Evolutionary conservation across 1,140 invertebrate species (phyloP), one percentile per base, ranked within the genome.

Genomic region (Rhizoglyphus robini): DNA sequence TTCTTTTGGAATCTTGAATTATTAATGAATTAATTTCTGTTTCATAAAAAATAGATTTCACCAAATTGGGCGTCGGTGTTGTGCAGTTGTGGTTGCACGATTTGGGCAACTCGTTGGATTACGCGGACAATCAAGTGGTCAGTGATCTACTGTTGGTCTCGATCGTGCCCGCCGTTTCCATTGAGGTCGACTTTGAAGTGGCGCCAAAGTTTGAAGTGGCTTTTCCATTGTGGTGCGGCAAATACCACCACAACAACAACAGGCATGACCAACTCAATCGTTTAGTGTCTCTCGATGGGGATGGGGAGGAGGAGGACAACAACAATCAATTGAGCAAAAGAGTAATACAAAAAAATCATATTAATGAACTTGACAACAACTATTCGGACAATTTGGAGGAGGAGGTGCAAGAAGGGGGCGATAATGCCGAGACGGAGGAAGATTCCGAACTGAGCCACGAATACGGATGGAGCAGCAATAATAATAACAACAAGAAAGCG

Each of bases 171-270:
- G 51, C 66, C 25, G 49, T 67, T 30, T 65, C 60, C 15, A 67
- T 67, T 41, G 63, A 67, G 47, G 66, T 65, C 8, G 32, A 67
- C 31, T 67, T 67, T 64, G 66, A 63, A 49, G 11, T 27, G 5
- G 27, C 47, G 8, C 66, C 66, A 5, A 11, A 32, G 3, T 41
- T 67, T 18, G 66, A 67, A 41, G 27, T 67, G n/a, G 49, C 51
- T 1, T 49, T 67, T 29, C 32, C 4, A 23, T 47, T 67, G 2
- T 23, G 29, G 18, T 15, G 23, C 23, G 18, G 36, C 8, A 8
- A 41, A 11, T 2, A 46, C 23, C 2, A 46, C 23, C 2, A 46
- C 23, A 20, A 46, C 23, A 8, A 46, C 41, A 8, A 8, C 8
- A 46, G 41, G 2, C 3, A 46, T n/a, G n/a, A n/a, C n/a, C n/a